A percentile compares a stretch with the other conserved stretches of the same genome.
Conservation (phyloP, 2,888 invertebrate species). For the Drosophila cognata region DNA sequence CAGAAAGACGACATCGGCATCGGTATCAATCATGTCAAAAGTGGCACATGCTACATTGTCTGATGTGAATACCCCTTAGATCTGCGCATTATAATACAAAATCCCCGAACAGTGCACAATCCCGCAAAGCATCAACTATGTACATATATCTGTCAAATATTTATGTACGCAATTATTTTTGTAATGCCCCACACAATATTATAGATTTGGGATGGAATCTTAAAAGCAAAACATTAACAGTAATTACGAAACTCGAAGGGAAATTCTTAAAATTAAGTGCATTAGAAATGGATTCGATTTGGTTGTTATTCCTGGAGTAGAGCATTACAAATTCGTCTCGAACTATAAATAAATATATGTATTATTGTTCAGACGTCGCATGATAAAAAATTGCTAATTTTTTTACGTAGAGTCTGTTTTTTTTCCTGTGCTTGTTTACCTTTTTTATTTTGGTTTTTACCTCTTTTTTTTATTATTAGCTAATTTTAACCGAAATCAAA, state of each 20-base stretch:
- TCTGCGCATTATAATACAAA: slow-evolving; percentile 17
- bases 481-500: slow-evolving; percentile 71
- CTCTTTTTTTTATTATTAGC: slow-evolving; percentile 65
- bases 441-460: slow-evolving; percentile 28
- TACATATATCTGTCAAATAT: slow-evolving; percentile 15
- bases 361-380: slow-evolving; percentile 27
- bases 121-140: slow-evolving; percentile 32
- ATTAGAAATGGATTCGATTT: slow-evolving; percentile 16
- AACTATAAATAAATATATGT: background rate
- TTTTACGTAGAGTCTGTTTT: slow-evolving; percentile 18
- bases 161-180: slow-evolving; percentile 20
- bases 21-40: slow-evolving; percentile 12
- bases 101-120: slow-evolving; percentile 30
- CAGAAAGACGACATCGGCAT: background rate
- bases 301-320: slow-evolving; percentile 11
- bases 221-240: background rate
- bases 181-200: slow-evolving; percentile 1
- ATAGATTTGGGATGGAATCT: background rate
- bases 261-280: background rate
- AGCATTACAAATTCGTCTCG: slow-evolving; percentile 24
- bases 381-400: slow-evolving; percentile 30
- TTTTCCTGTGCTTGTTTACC: slow-evolving; percentile 49
- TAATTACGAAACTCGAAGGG: background rate
- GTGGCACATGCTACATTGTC: slow-evolving; percentile 19
- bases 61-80: slow-evolving; percentile 26